phyloP scores from a whole-genome alignment of 2,888 invertebrate species.

The Mythimna lalbum region DNA sequence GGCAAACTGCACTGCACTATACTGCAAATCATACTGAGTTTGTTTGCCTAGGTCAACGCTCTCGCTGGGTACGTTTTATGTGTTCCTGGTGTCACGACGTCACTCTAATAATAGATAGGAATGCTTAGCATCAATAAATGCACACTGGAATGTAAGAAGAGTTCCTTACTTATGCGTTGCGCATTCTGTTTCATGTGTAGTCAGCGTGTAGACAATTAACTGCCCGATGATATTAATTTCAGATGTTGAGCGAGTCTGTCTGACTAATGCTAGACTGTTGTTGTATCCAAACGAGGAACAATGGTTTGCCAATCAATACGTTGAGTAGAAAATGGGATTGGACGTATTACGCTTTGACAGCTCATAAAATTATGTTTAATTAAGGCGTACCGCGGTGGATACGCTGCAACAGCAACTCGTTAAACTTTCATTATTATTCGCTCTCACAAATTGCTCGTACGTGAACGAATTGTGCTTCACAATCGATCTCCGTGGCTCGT shows the following conservation, averaged over 20 bases:
- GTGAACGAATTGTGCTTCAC: slow-evolving; percentile 87
- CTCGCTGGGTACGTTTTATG: slow-evolving; percentile 86
- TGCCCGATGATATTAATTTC: slow-evolving; percentile 72
- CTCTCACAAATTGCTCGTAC: slow-evolving; percentile 88
- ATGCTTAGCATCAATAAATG: slow-evolving; percentile 85
- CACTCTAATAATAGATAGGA: slow-evolving; percentile 89
- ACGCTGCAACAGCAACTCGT: slow-evolving; percentile 83
- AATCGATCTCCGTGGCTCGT: slow-evolving; percentile 86
- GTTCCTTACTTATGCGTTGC: slow-evolving; percentile 77
- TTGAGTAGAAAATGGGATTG: slow-evolving; percentile 71
- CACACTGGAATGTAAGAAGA: slow-evolving; percentile 79
- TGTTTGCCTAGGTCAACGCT: slow-evolving; percentile 89
- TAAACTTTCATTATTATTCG: slow-evolving; percentile 89
- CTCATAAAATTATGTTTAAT: slow-evolving; percentile 86
- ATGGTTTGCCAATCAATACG: slow-evolving; percentile 72
- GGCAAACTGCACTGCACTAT: slow-evolving; percentile 87
- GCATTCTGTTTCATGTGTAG: slow-evolving; percentile 74
- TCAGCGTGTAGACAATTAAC: slow-evolving; percentile 70
- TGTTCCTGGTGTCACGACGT: slow-evolving; percentile 89
- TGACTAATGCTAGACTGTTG: slow-evolving; percentile 69
- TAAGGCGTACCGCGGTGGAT: slow-evolving; percentile 76
- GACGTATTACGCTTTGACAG: slow-evolving; percentile 75
- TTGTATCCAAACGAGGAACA: slow-evolving; percentile 75
- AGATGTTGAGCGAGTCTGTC: slow-evolving; percentile 70
- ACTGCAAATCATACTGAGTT: slow-evolving; percentile 89